phyloP scores from a whole-genome alignment of 92 coral and sea anemone species.

The Galaxea fascicularis region DNA sequence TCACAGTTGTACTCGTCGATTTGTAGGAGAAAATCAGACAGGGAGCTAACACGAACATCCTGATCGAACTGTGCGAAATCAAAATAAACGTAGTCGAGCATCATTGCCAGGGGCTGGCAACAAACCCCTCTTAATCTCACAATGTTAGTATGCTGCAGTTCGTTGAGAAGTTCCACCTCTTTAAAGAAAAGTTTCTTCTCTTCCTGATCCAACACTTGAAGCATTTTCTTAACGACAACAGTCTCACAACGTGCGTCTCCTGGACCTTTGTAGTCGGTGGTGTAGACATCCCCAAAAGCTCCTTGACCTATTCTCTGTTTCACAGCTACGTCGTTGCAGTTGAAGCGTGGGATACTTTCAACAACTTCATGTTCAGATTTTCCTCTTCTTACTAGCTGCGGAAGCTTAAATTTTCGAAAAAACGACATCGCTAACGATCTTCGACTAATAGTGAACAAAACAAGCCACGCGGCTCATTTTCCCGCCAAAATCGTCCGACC shows the following conservation, averaged over 20 bases:
- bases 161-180: background rate
- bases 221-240: conserved; percentile 31
- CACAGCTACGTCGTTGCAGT: background rate
- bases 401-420: background rate
- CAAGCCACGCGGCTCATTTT: too few species aligned
- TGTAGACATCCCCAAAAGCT: conserved; percentile 20
- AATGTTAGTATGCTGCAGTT: conserved; percentile 7
- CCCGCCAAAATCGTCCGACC: too few species aligned
- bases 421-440: background rate
- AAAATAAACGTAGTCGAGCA: conserved; percentile 43
- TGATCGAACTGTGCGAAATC: conserved; percentile 34
- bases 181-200: conserved; percentile 22
- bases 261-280: background rate
- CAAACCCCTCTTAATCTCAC: conserved; percentile 32
- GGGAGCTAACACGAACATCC: conserved; percentile 31
- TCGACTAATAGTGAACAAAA: too few species aligned
- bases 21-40: conserved; percentile 16
- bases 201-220: conserved; percentile 12
- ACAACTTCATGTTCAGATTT: background rate
- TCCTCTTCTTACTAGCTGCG: background rate
- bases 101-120: conserved; percentile 32
- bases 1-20: too few species aligned
- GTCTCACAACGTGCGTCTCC: background rate
- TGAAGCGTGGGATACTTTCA: background rate
- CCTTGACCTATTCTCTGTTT: background rate